Evolutionary conservation across 2,113 vertebrate species (phyloP), one percentile per base, ranked within the genome.

Genomic region (Prionailurus bengalensis): DNA sequence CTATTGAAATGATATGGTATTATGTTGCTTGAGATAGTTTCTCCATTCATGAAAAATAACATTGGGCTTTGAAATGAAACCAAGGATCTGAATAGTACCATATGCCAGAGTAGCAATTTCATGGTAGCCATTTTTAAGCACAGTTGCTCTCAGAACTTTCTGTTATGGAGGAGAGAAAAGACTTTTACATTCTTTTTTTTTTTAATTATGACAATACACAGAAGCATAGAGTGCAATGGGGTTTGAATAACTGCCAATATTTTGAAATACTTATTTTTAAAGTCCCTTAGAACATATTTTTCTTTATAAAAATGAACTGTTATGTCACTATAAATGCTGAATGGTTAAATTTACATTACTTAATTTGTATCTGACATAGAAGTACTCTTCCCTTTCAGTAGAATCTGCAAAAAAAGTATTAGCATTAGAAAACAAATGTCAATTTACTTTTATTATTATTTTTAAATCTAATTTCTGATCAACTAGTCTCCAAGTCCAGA

Each of bases 91-190:
- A 70, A 98, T 48, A 81, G 91, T 97, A 78, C 94, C 96, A 81
- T 97, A 98, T 31, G 58, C 78, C 89, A 98, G 93, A 84, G 31
- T 48, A 74, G 97, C 94, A 84, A 96, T 96, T 53, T 94, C 96
- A 36, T 1, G n/a, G 81, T 98, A 98, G 86, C 92, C 97, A 45
- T 98, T 98, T 98, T 98, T 97, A 68, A 98, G 65, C 65, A 98
- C 91, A 85, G 96, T 93, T 76, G 97, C 98, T 92, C 85, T 98
- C 95, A 98, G 61, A 17, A 73, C 84, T 95, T 78, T 97, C 98
- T 98, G 84, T 65, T 95, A 97, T 97, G 65, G n/a, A 14, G 58
- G 86, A 45, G 82, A 94, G 76, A 95, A 82, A 96, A 96, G 83
- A 19, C 53, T 95, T 53, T 98, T 80, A 98, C 89, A 61, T 78